These are phyloP conservation scores for Athalia circularis DNA, from an alignment of 2,888 invertebrate genomes.

Conservation along the genomic window DNA sequence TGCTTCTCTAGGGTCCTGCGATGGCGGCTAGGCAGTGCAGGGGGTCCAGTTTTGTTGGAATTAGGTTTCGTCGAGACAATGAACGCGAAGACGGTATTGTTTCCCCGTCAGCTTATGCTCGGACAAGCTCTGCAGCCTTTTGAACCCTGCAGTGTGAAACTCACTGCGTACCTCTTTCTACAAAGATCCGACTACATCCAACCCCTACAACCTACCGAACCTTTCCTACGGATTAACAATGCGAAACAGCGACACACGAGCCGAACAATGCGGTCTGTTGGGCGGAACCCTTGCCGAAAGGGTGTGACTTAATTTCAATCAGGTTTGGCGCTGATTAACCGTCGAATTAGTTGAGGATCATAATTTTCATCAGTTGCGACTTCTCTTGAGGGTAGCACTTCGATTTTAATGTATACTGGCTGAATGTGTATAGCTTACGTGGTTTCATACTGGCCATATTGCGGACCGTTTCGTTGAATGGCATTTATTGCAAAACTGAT, in stretches of 20 bases:
- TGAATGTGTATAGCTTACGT: too few relatives aligned
- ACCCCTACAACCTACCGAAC: not conserved
- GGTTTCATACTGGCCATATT: too few relatives aligned
- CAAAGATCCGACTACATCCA: not conserved
- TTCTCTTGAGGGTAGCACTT: not conserved
- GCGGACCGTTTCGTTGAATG: too few relatives aligned
- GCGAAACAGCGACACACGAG: conserved; percentile 31
- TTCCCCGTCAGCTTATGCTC: conserved; percentile 19
- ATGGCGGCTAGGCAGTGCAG: not conserved
- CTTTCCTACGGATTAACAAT: conserved; percentile 27
- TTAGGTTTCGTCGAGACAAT: conserved; percentile 26
- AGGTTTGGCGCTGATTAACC: conserved; percentile 27
- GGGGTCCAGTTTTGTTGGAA: conserved; percentile 25
- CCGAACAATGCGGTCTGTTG: conserved; percentile 3
- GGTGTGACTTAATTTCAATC: conserved; percentile 43
- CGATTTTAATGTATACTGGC: too few relatives aligned
- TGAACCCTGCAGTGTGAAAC: conserved; percentile 9
- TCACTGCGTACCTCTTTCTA: not conserved
- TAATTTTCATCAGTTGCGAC: not conserved
- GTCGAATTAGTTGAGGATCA: not conserved
- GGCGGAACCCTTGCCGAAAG: not conserved
- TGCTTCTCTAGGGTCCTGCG: not conserved
- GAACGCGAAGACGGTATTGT: conserved; percentile 41
- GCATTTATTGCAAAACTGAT: too few relatives aligned
- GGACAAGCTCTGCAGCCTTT: conserved; percentile 21